These are phyloP conservation scores for Platycheirus albimanus DNA, from an alignment of 2,888 invertebrate species.

Conservation along the genomic window DNA sequence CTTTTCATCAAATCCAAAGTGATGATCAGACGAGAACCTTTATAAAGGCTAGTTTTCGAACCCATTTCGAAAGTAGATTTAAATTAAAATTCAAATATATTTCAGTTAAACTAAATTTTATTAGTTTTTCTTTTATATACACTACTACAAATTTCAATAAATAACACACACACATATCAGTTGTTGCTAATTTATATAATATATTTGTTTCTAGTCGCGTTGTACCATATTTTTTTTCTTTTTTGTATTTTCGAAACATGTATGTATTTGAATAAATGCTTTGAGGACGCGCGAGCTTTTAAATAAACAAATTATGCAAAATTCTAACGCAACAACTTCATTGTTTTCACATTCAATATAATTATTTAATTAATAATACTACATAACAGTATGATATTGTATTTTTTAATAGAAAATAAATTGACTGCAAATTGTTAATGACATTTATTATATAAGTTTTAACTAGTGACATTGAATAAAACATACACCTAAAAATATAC, in stretches of 20 bases:
- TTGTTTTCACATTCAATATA: constrained; percentile 30
- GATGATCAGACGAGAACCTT: too few relatives aligned
- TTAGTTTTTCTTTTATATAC: constrained; percentile 59
- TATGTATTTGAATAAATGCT: constrained; percentile 2
- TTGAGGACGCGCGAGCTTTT: constrained; percentile 29
- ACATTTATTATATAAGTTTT: constrained; percentile 39
- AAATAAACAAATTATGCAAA: constrained; percentile 29
- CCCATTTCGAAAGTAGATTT: too few relatives aligned
- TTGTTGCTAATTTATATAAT: constrained; percentile 31
- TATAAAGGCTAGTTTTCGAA: too few relatives aligned
- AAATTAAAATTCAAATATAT: too few relatives aligned
- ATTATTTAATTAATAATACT: constrained; percentile 1
- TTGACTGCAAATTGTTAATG: constrained; percentile 58
- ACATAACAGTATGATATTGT: constrained; percentile 26
- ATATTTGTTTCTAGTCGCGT: constrained; percentile 42
- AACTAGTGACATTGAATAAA: constrained; percentile 55
- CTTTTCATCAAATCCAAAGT: too few relatives aligned
- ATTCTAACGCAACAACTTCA: constrained; percentile 41
- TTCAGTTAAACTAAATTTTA: constrained; percentile 36
- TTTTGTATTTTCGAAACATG: neutral
- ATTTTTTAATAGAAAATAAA: constrained; percentile 51
- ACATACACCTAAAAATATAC: neutral
- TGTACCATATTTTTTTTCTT: too few relatives aligned
- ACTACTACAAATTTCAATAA: constrained; percentile 51
- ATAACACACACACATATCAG: constrained; percentile 53